Base-by-base conservation (phyloP, 1,140 invertebrate species). In the Leguminivora glycinivorella region DNA sequence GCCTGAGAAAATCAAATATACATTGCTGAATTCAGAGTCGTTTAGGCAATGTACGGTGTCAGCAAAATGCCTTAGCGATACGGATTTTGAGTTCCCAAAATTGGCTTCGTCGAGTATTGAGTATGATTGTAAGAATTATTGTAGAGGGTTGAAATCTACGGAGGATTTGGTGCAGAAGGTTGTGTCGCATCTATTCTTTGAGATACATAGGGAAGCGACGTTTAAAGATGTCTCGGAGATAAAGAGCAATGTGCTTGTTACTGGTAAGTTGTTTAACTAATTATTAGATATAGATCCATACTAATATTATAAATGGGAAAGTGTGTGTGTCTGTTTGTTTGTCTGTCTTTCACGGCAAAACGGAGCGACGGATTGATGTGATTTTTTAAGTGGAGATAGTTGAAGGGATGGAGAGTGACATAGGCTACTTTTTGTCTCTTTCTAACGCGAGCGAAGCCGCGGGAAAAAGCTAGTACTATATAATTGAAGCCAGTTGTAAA, bases 1-100 rank as follows among this genome's bases (percentile, higher is more conserved):
- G 72, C 95, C 95, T 1, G 90, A 93, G 10, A 85, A 87, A 26
- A 92, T 93, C 67, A 89, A 92, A 40, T 94, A 93, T 75, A 94
- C 93, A 68, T 89, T 93, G 31, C 79, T 95, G n/a, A 93, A 95
- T 81, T 85, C 91, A 1, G 87, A 92, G 63, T 92, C 93, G 52
- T 86, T 95, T 3, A 90, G 93, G 67, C 89, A 93, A 56, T 89
- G 93, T 63, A 92, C 89, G 60, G 83, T 95, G 2, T 87, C 93
- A 70, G 88, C 93, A 0, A 92, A 92, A 72, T 91, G 93, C 14
- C 79, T 83, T 72, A 77, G 69, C 80, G 85, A 92, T 73, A 70
- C 85, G 73, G 84, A 88, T 43, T 75, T 85, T 17, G 73, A 71
- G 4, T 69, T 82, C 22, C 83, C 84, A 5, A 91, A 88, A 67